Evolutionary conservation across 2,113 vertebrate species (phyloP).

Genomic region (Seriola dumerili): DNA sequence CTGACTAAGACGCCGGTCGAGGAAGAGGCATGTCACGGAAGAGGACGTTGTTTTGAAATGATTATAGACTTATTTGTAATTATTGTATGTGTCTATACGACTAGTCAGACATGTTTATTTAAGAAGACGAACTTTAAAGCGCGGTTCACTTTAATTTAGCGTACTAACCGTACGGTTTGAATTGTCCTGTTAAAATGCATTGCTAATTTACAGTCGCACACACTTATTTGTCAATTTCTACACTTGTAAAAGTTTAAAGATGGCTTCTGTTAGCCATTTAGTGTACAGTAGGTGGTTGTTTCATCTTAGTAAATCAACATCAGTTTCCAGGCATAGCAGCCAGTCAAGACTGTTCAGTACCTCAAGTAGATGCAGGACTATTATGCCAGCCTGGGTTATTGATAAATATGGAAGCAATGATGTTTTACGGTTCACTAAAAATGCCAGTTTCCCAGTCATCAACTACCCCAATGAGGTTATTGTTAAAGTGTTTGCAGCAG

Average conservation of each 20-base stretch:
- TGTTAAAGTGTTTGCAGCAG: constrained; percentile 92
- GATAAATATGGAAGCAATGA: constrained; percentile 93
- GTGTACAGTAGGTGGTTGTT: constrained; percentile 37
- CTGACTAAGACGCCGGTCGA: neutral
- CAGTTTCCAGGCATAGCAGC: neutral
- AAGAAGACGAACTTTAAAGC: neutral
- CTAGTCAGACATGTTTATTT: neutral
- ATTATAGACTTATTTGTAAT: too few relatives aligned
- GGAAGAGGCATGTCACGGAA: neutral
- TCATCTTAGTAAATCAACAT: neutral
- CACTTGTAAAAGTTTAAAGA: constrained; percentile 16
- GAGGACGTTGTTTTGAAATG: constrained; percentile 18
- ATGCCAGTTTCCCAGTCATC: constrained; percentile 89
- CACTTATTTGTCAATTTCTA: neutral
- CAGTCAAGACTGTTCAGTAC: constrained; percentile 75
- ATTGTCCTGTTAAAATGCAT: neutral
- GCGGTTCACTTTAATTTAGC: neutral
- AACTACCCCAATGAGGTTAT: constrained; percentile 95
- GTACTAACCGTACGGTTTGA: neutral
- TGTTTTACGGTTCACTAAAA: constrained; percentile 88
- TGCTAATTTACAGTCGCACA: neutral
- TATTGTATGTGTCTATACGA: neutral
- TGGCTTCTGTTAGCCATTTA: constrained; percentile 54
- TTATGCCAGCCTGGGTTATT: constrained; percentile 96
- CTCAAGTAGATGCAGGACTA: constrained; percentile 62